Evolutionary conservation across 2,888 invertebrate genomes (phyloP).

Genomic region (Anagyrus pseudococci): DNA sequence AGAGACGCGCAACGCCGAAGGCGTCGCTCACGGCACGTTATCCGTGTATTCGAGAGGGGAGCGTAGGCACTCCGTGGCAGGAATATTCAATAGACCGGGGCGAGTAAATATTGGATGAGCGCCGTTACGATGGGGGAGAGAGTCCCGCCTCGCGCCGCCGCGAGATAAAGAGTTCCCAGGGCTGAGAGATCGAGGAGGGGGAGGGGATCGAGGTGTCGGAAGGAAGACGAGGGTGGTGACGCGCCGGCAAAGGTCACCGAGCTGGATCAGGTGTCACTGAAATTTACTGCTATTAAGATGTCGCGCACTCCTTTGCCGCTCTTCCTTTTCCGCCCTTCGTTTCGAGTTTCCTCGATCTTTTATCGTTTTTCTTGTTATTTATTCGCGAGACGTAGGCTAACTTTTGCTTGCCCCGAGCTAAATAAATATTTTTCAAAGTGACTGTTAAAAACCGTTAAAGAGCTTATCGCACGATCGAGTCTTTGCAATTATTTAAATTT

Average conservation of each 20-base stretch:
- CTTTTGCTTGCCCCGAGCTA: too few species aligned
- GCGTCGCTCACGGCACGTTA: conserved; percentile 40
- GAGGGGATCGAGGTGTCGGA: not conserved
- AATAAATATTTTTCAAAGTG: too few species aligned
- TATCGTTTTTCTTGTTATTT: too few species aligned
- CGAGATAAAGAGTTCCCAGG: too few species aligned
- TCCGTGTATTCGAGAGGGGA: conserved; percentile 46
- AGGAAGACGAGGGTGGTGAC: not conserved
- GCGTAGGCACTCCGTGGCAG: conserved; percentile 46
- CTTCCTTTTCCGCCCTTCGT: not conserved
- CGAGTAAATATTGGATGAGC: conserved; percentile 57
- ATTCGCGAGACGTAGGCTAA: too few species aligned
- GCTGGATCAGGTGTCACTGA: conserved; percentile 46
- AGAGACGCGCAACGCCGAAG: not conserved
- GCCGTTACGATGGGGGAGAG: not conserved
- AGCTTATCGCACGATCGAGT: too few species aligned
- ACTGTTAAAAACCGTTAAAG: too few species aligned
- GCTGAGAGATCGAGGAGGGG: conserved; percentile 2
- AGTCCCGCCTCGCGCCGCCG: not conserved
- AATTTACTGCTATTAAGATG: conserved; percentile 46
- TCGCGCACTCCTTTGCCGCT: conserved; percentile 15
- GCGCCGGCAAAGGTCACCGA: not conserved
- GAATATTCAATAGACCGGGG: conserved; percentile 56
- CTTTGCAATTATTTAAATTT: too few species aligned
- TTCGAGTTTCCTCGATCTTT: not conserved